A percentile compares a stretch with the other conserved stretches of the same genome.
Conservation (phyloP, 2,797 vertebrate genomes). For the Allobates femoralis region DNA sequence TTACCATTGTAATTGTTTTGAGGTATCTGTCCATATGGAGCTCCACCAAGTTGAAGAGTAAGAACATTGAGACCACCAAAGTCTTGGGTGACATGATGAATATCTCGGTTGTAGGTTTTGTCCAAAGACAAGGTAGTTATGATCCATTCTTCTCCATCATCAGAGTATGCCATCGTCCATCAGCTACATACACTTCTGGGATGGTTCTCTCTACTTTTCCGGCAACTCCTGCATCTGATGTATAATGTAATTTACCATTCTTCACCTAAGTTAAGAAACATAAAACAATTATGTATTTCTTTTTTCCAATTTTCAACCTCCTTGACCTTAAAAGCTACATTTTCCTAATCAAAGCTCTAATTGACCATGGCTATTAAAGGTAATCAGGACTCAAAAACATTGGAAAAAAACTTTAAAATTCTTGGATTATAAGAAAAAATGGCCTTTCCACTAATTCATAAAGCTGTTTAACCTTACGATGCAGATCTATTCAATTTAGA, state of each 20-base stretch:
- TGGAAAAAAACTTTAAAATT: slow-evolving; percentile 48
- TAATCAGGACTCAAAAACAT: slow-evolving; percentile 30
- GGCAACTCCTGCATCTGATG: slow-evolving; percentile 89
- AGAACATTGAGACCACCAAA: slow-evolving; percentile 89
- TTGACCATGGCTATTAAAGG: slow-evolving; percentile 14
- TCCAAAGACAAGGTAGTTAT: slow-evolving; percentile 83
- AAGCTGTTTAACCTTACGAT: slow-evolving; percentile 51
- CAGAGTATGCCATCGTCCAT: slow-evolving; percentile 93
- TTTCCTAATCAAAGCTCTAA: slow-evolving; percentile 16
- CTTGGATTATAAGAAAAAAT: neutral
- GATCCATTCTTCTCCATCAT: slow-evolving; percentile 85
- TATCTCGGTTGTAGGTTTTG: slow-evolving; percentile 75
- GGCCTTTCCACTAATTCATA: slow-evolving; percentile 27
- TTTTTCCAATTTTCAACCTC: neutral
- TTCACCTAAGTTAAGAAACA: slow-evolving; percentile 79
- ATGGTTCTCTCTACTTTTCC: slow-evolving; percentile 94
- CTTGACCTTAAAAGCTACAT: neutral
- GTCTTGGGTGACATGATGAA: slow-evolving; percentile 89
- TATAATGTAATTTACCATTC: slow-evolving; percentile 90
- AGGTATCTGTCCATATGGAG: slow-evolving; percentile 80
- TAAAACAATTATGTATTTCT: neutral
- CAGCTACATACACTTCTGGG: slow-evolving; percentile 82
- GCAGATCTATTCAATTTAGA: slow-evolving; percentile 62
- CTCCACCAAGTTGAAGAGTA: slow-evolving; percentile 91
- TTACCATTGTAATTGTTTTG: slow-evolving; percentile 85